A percentile compares a stretch with the other conserved stretches of the same genome.
Conservation (phyloP, 2,113 vertebrate genomes). For the Caranx melampygus region DNA sequence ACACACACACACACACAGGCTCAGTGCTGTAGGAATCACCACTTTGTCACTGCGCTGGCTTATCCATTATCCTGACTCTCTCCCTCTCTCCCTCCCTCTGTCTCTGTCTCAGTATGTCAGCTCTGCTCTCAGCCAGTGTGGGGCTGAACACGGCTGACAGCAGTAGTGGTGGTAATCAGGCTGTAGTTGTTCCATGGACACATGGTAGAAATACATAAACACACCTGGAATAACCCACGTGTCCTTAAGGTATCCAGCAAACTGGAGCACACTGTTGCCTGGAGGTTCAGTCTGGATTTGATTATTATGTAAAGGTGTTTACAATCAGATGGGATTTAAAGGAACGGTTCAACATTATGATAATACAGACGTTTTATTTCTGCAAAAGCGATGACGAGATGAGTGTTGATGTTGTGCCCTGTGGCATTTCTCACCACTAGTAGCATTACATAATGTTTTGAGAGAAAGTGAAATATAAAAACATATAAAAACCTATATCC, state of each 20-base stretch:
- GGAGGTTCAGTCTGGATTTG: not conserved
- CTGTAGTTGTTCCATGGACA: slow-evolving; percentile 36
- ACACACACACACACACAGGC: not conserved
- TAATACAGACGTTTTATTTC: not conserved
- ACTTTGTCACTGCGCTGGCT: slow-evolving; percentile 71
- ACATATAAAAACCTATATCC: not conserved
- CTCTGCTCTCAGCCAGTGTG: slow-evolving; percentile 22
- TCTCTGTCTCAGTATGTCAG: slow-evolving; percentile 56
- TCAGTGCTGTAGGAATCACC: slow-evolving; percentile 61
- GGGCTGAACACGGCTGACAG: slow-evolving; percentile 59
- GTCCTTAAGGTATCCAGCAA: slow-evolving; percentile 1
- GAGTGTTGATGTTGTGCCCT: not conserved
- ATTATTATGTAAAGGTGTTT: not conserved
- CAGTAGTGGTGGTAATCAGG: slow-evolving; percentile 56
- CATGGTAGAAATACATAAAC: slow-evolving; percentile 49
- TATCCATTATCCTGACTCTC: slow-evolving; percentile 67
- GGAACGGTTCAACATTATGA: not conserved
- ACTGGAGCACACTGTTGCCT: not conserved
- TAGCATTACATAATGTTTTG: no score
- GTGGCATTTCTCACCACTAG: not conserved
- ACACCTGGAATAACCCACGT: slow-evolving; percentile 6
- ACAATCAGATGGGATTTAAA: not conserved
- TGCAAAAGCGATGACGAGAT: not conserved
- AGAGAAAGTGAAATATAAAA: not conserved
- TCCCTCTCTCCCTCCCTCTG: slow-evolving; percentile 33